These are phyloP conservation scores for Typhlomys cinereus DNA, from an alignment of 2,113 vertebrate genomes.

Conservation along the genomic window DNA sequence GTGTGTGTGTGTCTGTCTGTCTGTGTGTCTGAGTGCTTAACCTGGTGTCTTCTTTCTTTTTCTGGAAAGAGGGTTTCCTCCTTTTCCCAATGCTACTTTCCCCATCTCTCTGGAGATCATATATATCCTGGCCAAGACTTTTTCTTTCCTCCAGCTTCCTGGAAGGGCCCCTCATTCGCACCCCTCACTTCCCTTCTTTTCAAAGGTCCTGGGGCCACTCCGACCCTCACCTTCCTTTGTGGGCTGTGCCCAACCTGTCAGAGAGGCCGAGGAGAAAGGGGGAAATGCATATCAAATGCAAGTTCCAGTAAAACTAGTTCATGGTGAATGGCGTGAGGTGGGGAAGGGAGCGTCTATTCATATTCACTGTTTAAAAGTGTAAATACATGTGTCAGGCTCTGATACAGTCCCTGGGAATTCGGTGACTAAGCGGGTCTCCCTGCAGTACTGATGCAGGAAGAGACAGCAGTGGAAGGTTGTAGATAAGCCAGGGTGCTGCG, in stretches of 20 bases:
- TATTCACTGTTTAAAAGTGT: neutral
- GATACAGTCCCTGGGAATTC: neutral
- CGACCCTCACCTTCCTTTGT: neutral
- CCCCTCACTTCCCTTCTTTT: neutral
- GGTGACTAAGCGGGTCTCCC: neutral
- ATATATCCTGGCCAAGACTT: neutral
- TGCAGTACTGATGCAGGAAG: neutral
- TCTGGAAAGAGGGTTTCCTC: neutral
- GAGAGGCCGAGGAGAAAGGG: neutral
- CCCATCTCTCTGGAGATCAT: neutral
- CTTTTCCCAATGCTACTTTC: neutral
- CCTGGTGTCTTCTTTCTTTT: neutral
- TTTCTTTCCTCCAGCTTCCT: slow-evolving; percentile 15
- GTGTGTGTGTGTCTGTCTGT: no score
- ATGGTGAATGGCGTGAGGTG: neutral
- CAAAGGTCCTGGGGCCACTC: neutral
- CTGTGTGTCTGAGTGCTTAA: no score
- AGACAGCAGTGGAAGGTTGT: neutral
- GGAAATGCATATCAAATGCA: neutral
- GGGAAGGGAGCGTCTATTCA: neutral
- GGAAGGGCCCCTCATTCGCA: neutral
- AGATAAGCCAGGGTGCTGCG: neutral
- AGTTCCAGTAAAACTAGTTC: neutral
- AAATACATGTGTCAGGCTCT: neutral
- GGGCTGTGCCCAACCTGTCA: neutral